Evolutionary conservation across 2,888 invertebrate species (phyloP), one percentile per base, ranked within the genome.

Genomic region (Cancer borealis): DNA sequence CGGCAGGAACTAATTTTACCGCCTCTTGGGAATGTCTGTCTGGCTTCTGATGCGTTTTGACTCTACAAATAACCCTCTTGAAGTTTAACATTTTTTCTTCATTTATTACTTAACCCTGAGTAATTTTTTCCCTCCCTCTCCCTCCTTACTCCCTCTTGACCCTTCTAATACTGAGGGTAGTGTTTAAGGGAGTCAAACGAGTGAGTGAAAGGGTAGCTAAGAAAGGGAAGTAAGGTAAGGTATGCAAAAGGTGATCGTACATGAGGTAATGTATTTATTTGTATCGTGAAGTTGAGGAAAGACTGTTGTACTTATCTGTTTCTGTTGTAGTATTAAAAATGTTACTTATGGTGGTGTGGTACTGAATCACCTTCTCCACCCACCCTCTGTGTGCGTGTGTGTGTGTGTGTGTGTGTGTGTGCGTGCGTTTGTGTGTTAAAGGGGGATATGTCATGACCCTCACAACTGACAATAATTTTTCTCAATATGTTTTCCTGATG

Each of bases 321-420:
- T 66, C 66, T 66, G n/a, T 21, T 66, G n/a, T n/a, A 21, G 66
- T 66, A 66, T 6, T n/a, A 66, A 66, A 66, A 66, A n/a, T 66
- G 66, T 66, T 54, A n/a, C 3, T 6, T 66, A n/a, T 66, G 66
- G 54, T 54, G 39, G 39, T 39, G 39, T 39, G 39, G 39, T 39
- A 39, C 39, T 39, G 39, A 39, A 54, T 54, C 14, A 54, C 54
- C 12, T 12, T 3, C 54, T 3, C 54, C 54, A 0, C 17, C 39
- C n/a, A n/a, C n/a, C n/a, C n/a, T 79, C 30, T 79, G 30, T 30
- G 79, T 79, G 79, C 30, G 79, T 79, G 79, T 79, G 79, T 79
- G 79, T 79, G 79, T 79, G 79, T 79, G 79, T 79, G 79, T 79
- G 79, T 79, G 73, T 73, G 73, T 73, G 73, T 66, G 66, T 66